A percentile compares a stretch with the other conserved stretches of the same genome.
These are phyloP conservation scores for Oscheius sp. DNA, from an alignment of 1,140 invertebrate genomes.

Conservation along the genomic window DNA sequence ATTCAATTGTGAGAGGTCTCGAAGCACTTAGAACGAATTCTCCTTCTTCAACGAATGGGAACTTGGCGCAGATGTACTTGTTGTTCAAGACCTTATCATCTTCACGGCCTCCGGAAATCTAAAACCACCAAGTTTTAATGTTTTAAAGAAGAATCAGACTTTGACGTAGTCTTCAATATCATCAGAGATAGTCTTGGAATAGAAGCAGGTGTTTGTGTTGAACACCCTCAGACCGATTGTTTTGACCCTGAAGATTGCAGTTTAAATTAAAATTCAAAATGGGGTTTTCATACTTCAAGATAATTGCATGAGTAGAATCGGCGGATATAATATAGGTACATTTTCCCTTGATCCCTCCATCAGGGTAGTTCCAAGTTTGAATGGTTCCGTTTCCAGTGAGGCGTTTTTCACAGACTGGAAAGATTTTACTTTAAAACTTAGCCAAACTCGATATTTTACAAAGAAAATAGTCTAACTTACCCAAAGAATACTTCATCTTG, in stretches of 20 bases:
- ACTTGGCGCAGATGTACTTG: conserved; percentile 53
- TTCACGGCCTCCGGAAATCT: conserved; percentile 50
- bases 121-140: too few relatives aligned
- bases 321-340: conserved; percentile 53
- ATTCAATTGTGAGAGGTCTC: conserved; percentile 47
- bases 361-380: conserved; percentile 50
- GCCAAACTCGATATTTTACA: not conserved
- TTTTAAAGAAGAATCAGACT: conserved; percentile 19
- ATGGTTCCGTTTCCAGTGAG: conserved; percentile 53
- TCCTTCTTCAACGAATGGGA: conserved; percentile 52
- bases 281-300: conserved; percentile 26
- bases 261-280: not conserved
- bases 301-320: conserved; percentile 40
- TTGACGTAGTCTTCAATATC: conserved; percentile 52
- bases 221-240: conserved; percentile 49
- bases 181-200: conserved; percentile 12
- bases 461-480: not conserved
- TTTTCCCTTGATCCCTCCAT: conserved; percentile 31
- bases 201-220: conserved; percentile 35
- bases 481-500: conserved; percentile 41
- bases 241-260: conserved; percentile 38
- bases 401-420: conserved; percentile 24
- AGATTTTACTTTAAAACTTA: not conserved
- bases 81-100: conserved; percentile 50
- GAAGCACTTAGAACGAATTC: conserved; percentile 46